phyloP scores from a whole-genome alignment of 2,113 vertebrate genomes.

The Lamprologus callipterus region DNA sequence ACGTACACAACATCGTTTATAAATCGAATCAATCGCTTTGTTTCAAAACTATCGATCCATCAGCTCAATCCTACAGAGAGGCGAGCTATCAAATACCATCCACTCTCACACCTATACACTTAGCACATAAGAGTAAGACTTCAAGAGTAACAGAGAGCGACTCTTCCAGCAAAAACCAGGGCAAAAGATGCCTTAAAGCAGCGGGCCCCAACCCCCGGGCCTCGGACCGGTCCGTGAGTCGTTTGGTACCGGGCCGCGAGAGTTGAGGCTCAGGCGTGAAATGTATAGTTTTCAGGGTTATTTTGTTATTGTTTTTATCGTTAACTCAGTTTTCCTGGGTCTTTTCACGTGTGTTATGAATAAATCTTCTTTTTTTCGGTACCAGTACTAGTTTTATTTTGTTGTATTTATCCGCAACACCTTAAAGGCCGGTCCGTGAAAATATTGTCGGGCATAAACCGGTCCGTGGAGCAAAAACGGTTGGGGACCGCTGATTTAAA shows the following conservation, averaged over 20 bases:
- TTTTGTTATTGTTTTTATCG: accelerated
- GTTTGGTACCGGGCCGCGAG: no score
- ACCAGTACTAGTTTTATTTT: no score
- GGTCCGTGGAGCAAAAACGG: accelerated
- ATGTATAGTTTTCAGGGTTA: no score
- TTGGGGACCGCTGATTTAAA: accelerated
- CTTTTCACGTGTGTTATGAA: no score
- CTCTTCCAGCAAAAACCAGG: background rate
- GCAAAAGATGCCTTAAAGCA: background rate
- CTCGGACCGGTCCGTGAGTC: accelerated
- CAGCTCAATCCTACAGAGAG: background rate
- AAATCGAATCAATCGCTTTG: background rate
- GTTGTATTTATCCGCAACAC: no score
- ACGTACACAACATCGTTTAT: accelerated
- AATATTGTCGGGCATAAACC: no score
- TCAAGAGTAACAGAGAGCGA: background rate
- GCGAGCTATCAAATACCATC: background rate
- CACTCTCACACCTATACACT: background rate
- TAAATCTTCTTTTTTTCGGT: accelerated
- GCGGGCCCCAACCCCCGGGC: no score
- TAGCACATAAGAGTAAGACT: background rate
- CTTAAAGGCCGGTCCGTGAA: accelerated
- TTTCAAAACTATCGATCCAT: background rate
- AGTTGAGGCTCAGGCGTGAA: no score
- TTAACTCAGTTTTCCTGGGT: accelerated